Conservation (phyloP, 2,888 invertebrate genomes). For the Hydrotaea cyrtoneurina region DNA sequence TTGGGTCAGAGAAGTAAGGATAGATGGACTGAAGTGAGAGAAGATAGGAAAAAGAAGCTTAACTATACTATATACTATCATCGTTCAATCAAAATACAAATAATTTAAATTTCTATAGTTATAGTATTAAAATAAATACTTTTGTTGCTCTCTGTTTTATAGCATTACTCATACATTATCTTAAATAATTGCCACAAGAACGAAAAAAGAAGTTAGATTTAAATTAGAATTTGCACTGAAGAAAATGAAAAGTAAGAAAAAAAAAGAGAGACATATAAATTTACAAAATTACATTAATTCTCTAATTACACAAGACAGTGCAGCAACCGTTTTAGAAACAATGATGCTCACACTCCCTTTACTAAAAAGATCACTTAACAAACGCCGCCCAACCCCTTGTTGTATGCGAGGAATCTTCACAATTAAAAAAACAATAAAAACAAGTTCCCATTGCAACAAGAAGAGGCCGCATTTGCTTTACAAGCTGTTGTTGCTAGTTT, state of each 20-base stretch:
- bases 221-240: constrained; percentile 7
- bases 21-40: constrained; percentile 10
- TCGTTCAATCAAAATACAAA: constrained; percentile 31
- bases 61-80: constrained; percentile 30
- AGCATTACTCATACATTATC: neutral
- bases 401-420: neutral
- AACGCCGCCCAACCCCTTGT: neutral
- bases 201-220: constrained; percentile 10
- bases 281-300: constrained; percentile 39
- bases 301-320: constrained; percentile 33
- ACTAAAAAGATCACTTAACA: constrained; percentile 36
- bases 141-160: constrained; percentile 16
- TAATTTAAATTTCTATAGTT: constrained; percentile 40
- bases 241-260: neutral
- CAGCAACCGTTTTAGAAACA: constrained; percentile 19
- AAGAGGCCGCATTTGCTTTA: constrained; percentile 28
- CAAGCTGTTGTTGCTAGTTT: constrained; percentile 23
- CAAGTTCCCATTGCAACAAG: constrained; percentile 1
- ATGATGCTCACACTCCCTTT: neutral
- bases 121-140: constrained; percentile 39
- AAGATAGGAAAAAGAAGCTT: constrained; percentile 25
- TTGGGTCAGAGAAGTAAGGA: constrained; percentile 13
- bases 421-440: constrained; percentile 1
- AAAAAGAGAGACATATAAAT: constrained; percentile 19
- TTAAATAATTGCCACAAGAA: constrained; percentile 25